Percentiles rank a stretch among this genome's conserved stretches.
Conservation (phyloP, 1,140 invertebrate genomes). For the Lepidurus apus region DNA sequence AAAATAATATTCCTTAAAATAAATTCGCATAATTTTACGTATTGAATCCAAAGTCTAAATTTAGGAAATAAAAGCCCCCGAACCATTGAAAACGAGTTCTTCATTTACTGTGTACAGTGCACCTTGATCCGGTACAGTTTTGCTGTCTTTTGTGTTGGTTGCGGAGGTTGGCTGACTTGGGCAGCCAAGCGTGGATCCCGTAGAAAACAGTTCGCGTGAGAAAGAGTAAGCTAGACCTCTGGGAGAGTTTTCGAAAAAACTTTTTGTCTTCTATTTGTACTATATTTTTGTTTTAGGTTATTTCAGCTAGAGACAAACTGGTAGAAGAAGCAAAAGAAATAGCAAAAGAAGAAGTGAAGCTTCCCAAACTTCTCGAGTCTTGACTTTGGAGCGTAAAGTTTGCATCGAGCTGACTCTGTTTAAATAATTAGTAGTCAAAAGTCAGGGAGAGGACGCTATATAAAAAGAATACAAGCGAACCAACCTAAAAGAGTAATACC, state of each 20-base stretch:
- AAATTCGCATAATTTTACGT: no score
- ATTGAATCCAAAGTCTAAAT: no score
- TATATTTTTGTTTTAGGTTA: no score
- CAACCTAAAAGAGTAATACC: background rate
- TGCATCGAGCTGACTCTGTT: background rate
- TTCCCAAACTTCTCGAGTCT: background rate
- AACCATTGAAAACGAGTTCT: no score
- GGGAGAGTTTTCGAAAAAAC: background rate
- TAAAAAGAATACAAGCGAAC: background rate
- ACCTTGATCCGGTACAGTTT: background rate
- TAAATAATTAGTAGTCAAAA: conserved; percentile 19
- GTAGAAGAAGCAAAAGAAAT: background rate
- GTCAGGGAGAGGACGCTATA: background rate
- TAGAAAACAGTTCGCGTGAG: conserved; percentile 13
- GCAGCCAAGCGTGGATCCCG: conserved; percentile 6
- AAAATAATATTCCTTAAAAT: no score
- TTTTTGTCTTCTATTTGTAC: background rate
- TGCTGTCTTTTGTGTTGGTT: background rate
- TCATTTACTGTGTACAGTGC: background rate
- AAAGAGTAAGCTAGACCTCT: conserved; percentile 8
- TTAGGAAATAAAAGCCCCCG: no score
- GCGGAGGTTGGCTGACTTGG: background rate
- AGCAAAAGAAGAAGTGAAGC: background rate
- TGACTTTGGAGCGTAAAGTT: background rate
- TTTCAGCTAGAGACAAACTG: no score